These are phyloP conservation scores for Hermaeophaga mercurialis DNA, from an alignment of 2,888 invertebrate species.

Conservation along the genomic window DNA sequence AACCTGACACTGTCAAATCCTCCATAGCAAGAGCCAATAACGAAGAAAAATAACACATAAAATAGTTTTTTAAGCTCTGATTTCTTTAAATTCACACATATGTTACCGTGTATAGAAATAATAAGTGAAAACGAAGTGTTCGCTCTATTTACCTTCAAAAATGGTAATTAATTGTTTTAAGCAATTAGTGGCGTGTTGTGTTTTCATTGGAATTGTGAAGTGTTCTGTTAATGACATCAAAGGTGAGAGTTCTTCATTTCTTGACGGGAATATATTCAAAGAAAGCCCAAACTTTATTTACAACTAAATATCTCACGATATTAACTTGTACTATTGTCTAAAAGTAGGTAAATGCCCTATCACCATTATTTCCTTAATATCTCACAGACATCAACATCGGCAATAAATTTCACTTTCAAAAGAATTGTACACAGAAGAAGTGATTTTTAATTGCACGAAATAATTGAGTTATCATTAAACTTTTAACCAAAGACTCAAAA, in stretches of 20 bases:
- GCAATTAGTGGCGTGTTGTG: conserved; percentile 50
- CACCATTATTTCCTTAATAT: no score
- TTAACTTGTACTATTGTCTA: not conserved
- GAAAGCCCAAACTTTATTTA: not conserved
- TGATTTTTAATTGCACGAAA: no score
- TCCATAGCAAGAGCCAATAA: conserved; percentile 24
- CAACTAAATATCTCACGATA: not conserved
- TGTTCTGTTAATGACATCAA: conserved; percentile 54
- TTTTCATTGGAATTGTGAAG: conserved; percentile 45
- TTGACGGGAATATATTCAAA: not conserved
- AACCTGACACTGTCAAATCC: conserved; percentile 27
- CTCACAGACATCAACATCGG: no score
- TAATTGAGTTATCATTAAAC: no score
- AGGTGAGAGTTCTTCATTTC: conserved; percentile 43
- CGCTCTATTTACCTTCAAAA: conserved; percentile 51
- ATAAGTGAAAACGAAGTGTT: conserved; percentile 44
- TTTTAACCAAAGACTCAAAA: no score
- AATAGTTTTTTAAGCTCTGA: conserved; percentile 2
- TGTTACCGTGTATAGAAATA: conserved; percentile 35
- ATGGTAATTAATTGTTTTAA: conserved; percentile 52
- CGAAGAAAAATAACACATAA: conserved; percentile 13
- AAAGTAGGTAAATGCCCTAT: not conserved
- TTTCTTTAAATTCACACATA: conserved; percentile 26
- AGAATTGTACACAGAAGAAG: no score
- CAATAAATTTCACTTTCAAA: no score